These are phyloP conservation scores for Cephus nigrinus DNA, from an alignment of 2,888 invertebrate genomes.

Conservation along the genomic window DNA sequence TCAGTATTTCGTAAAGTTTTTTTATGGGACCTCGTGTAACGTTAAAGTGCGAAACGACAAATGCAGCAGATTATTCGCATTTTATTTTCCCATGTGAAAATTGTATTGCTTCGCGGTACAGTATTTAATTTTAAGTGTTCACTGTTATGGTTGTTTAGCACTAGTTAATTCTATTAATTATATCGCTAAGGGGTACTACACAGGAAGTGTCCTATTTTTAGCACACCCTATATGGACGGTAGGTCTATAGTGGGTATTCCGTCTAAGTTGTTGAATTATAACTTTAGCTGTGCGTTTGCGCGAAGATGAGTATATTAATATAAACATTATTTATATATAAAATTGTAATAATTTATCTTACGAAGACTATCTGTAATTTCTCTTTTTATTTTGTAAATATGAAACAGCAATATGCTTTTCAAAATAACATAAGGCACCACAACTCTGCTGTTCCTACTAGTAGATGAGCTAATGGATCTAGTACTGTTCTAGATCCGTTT, in stretches of 20 bases:
- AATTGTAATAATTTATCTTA: not conserved
- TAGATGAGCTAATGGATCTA: not conserved
- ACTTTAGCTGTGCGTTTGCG: not conserved
- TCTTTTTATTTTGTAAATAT: slow-evolving; percentile 4
- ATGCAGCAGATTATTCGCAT: not conserved
- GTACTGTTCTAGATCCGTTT: not conserved
- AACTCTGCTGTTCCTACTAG: not conserved
- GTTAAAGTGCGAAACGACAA: not conserved
- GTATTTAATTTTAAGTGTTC: slow-evolving; percentile 8
- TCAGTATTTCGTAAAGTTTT: not conserved
- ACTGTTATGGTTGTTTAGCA: not conserved
- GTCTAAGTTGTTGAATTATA: not conserved
- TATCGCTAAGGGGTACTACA: not conserved
- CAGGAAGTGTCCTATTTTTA: not conserved
- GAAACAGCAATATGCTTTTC: not conserved
- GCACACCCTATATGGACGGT: not conserved
- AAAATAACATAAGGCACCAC: not conserved
- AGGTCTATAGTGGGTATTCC: not conserved
- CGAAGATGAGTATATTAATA: not conserved
- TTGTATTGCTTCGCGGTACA: slow-evolving; percentile 14
- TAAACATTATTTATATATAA: not conserved
- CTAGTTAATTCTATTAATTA: not conserved
- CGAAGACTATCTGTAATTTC: not conserved
- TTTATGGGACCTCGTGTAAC: not conserved
- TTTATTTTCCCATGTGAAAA: slow-evolving; percentile 14